Base-by-base conservation (phyloP, 1,140 invertebrate genomes). In the Drosophila nigrodunni region DNA sequence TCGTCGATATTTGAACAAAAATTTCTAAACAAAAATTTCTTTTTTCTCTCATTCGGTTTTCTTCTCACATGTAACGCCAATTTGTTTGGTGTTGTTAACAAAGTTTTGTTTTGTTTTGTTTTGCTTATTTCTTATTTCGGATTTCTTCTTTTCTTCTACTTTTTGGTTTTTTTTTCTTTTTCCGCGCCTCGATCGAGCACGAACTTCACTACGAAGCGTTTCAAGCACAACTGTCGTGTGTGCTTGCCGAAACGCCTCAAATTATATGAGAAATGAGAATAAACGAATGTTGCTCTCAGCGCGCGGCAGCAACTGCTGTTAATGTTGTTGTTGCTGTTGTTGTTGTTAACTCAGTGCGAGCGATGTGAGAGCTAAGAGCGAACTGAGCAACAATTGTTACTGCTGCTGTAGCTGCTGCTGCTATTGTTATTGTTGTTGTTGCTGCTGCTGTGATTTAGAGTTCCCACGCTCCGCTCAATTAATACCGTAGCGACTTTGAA, bases 151-250 rank as follows among this genome's bases (percentile, higher is more conserved):
- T 39, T 54, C 59, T 44, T 46, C 67, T 74, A 30, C 25, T 30
- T 30, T 30, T 30, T 25, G 74, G 71, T 18, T 46, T 68, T 15
- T 21, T 25, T 30, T 35, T 54, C 59, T 44, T 46, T 70, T 74
- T 62, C 43, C 78, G 81, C 82, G 79, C 82, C 59, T 52, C 82
- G 76, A 78, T 79, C 80, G 66, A 80, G 79, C 82, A 86, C 85
- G 90, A 90, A 87, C 90, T 91, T 81, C 78, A 91, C 90, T 88
- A 73, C 80, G 78, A 80, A 90, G 86, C 90, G 90, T 91, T 91
- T 82, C 80, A 91, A 90, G 89, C 90, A 91, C 90, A 91, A 91
- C 89, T 87, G 83, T 80, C 70, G 80, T 75, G 77, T 69, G 74
- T 50, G 47, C 8, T 37, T 34, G 52, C 74, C 83, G 55, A 74